Evolutionary conservation across 1,140 invertebrate genomes (phyloP).

Genomic region (Neodiprion fabricii): DNA sequence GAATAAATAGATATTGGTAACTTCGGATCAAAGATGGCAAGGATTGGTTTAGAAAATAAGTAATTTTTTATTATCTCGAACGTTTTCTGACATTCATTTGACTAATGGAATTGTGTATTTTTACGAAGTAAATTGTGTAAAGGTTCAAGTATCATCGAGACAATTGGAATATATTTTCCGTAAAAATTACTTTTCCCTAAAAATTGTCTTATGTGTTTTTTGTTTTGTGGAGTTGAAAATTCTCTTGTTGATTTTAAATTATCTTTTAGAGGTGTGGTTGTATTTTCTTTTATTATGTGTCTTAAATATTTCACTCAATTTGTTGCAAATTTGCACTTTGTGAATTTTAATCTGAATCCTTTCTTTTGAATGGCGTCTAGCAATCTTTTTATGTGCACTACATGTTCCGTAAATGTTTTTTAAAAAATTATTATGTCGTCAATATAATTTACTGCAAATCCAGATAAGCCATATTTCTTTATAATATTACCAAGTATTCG

Average conservation of each 20-base stretch:
- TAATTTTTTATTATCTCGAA: slow-evolving; percentile 12
- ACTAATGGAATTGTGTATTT: slow-evolving; percentile 12
- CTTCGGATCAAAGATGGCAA: too few species aligned
- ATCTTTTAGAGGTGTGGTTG: slow-evolving; percentile 24
- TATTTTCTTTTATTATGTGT: slow-evolving; percentile 25
- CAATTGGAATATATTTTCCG: slow-evolving; percentile 1
- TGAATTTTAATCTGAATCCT: slow-evolving; percentile 31
- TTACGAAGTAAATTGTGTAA: slow-evolving; percentile 15
- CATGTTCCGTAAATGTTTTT: slow-evolving; percentile 24
- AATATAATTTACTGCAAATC: neutral
- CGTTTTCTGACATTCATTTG: slow-evolving; percentile 8
- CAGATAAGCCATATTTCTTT: slow-evolving; percentile 23
- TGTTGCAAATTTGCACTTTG: slow-evolving; percentile 23
- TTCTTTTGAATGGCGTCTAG: slow-evolving; percentile 23
- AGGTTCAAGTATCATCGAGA: slow-evolving; percentile 10
- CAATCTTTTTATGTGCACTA: slow-evolving; percentile 22
- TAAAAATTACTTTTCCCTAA: neutral
- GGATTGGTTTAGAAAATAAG: neutral
- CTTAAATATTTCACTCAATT: slow-evolving; percentile 29
- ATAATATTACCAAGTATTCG: slow-evolving; percentile 27
- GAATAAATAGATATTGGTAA: too few species aligned
- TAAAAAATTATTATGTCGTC: slow-evolving; percentile 31
- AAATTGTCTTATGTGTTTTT: slow-evolving; percentile 28
- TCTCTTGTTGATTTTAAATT: slow-evolving; percentile 29
- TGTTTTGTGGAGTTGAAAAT: slow-evolving; percentile 24